phyloP scores from a whole-genome alignment of 2,797 vertebrate species.

The Acrossocheilus fasciatus region DNA sequence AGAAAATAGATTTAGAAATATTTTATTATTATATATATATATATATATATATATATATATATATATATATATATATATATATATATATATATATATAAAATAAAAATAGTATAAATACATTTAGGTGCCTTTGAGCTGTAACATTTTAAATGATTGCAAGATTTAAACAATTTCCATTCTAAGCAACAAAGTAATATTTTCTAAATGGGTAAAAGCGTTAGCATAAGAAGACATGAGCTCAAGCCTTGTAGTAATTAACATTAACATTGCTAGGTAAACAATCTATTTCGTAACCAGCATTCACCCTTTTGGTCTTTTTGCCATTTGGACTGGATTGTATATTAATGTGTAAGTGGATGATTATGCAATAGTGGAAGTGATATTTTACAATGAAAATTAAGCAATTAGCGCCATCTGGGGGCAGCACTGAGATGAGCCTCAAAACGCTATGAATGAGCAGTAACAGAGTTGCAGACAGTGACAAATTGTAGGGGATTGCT shows the following conservation, averaged over 20 bases:
- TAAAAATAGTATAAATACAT: not conserved
- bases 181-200: not conserved
- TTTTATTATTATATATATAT: not conserved
- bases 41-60: no score
- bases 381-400: not conserved
- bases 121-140: not conserved
- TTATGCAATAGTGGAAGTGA: slow-evolving; percentile 20
- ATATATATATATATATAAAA: no score
- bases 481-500: not conserved
- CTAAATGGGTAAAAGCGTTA: not conserved
- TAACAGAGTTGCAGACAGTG: not conserved
- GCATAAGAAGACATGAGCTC: not conserved
- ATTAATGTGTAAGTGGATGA: slow-evolving; percentile 13
- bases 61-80: no score
- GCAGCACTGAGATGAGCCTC: not conserved
- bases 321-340: not conserved
- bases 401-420: slow-evolving; percentile 42
- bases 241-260: not conserved
- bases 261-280: not conserved
- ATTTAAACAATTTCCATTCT: not conserved
- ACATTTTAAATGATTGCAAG: not conserved
- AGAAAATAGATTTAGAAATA: not conserved
- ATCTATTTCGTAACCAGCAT: not conserved
- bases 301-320: not conserved
- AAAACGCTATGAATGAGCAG: no score